Evolutionary conservation across 2,888 invertebrate genomes (phyloP), one percentile per base, ranked within the genome.

Genomic region (Diarsia rubi): DNA sequence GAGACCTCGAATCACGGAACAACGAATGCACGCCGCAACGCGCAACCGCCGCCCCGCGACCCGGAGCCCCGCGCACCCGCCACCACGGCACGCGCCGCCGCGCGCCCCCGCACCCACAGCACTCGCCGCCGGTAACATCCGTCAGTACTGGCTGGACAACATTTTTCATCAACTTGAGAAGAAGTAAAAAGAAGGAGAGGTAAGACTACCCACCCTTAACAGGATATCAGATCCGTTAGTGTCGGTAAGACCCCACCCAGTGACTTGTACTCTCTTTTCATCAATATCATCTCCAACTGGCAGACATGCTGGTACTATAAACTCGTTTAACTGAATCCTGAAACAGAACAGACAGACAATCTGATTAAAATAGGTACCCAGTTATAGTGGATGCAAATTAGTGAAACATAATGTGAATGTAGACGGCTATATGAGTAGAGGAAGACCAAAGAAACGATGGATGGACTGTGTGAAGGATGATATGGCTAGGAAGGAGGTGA

Each of bases 241-340:
- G 42, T 78, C 74, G 0, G 89, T 90, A 42, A 89, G 84, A 0
- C 92, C 94, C 94, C 94, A 95, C 0, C 94, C 94, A 0, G 92
- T 90, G 0, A 92, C 93, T 0, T 89, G 75, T 0, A 92, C 93
- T 0, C 67, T 73, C 0, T 70, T 73, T 3, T 91, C 89, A 27
- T 78, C 59, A 3, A 81, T 80, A 0, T 73, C 57, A 0, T 84
- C 81, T 0, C 90, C 87, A 0, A 63, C 88, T n/a, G 91, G 84
- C 66, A 91, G 89, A 75, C 94, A 95, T 0, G 93, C 94, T 1
- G 94, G 94, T 1, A 94, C 90, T 4, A 87, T 75, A 59, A 82
- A 90, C 64, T 89, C 83, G 69, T 81, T 76, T 1, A 94, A 78
- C 0, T 73, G 69, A 12, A 94, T 91, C 1, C 94, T 94, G 88